A percentile compares a stretch with the other conserved stretches of the same genome.
These are phyloP conservation scores for Colaptes auratus DNA, from an alignment of 2,113 vertebrate genomes.

Conservation along the genomic window DNA sequence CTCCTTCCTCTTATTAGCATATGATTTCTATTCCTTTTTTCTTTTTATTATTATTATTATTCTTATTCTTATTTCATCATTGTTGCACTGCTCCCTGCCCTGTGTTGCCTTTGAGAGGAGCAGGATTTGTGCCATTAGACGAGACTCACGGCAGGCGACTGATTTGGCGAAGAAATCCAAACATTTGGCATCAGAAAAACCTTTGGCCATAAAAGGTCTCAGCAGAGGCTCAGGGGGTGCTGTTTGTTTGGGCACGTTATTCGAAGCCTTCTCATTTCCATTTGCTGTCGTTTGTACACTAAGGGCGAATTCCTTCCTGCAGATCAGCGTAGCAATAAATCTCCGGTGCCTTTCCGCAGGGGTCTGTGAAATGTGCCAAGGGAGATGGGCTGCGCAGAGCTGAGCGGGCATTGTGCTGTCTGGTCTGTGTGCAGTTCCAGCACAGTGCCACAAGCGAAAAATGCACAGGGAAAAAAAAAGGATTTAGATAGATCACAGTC, in stretches of 20 bases:
- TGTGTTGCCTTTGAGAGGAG: constrained; percentile 14
- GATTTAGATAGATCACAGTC: too few species aligned
- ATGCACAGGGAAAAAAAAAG: neutral
- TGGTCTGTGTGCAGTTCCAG: neutral
- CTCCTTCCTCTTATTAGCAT: constrained; percentile 71
- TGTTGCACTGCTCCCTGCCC: constrained; percentile 41
- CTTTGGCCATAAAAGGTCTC: constrained; percentile 47
- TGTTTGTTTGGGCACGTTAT: constrained; percentile 46
- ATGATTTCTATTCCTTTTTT: constrained; percentile 71
- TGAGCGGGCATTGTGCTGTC: neutral
- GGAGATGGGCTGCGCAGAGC: neutral
- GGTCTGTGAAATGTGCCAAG: neutral
- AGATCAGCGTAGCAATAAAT: constrained; percentile 10
- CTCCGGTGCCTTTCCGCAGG: neutral
- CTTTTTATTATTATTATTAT: neutral
- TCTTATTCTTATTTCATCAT: constrained; percentile 57
- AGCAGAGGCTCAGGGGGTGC: constrained; percentile 42
- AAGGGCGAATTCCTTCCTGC: constrained; percentile 4
- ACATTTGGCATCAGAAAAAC: constrained; percentile 55
- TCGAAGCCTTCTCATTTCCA: constrained; percentile 35
- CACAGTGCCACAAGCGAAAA: neutral
- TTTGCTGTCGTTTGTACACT: constrained; percentile 36
- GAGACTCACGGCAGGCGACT: neutral
- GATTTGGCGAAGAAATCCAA: constrained; percentile 46
- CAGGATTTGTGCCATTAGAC: constrained; percentile 47